Conservation (phyloP, 2,797 vertebrate genomes). For the Erpetoichthys calabaricus region DNA sequence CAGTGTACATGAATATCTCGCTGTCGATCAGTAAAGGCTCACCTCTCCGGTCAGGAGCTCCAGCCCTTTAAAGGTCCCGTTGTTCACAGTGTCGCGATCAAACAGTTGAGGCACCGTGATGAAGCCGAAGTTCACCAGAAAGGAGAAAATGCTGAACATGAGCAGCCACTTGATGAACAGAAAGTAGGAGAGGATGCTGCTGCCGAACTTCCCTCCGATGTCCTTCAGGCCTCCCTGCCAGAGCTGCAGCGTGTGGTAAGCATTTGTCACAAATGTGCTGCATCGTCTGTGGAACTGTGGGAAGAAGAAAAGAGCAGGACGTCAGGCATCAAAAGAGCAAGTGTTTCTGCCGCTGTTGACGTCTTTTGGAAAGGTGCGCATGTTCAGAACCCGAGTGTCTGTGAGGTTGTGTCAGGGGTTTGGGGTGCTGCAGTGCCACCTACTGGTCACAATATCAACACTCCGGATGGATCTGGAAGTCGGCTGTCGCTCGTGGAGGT, state of each 20-base stretch:
- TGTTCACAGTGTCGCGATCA: slow-evolving; percentile 25
- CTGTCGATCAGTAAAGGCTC: slow-evolving; percentile 30
- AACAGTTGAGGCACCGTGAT: slow-evolving; percentile 73
- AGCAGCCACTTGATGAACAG: slow-evolving; percentile 83
- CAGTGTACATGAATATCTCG: too few species aligned
- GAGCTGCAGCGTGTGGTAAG: slow-evolving; percentile 36
- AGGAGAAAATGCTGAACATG: slow-evolving; percentile 78
- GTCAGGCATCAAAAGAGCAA: background rate
- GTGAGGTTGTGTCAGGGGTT: too few species aligned
- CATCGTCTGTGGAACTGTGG: slow-evolving; percentile 55
- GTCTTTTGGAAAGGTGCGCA: too few species aligned
- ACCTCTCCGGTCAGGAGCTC: slow-evolving; percentile 82
- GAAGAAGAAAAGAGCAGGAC: background rate
- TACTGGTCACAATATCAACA: too few species aligned
- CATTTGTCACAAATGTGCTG: slow-evolving; percentile 36
- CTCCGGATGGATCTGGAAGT: too few species aligned
- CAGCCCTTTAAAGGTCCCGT: slow-evolving; percentile 60
- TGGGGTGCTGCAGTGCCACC: too few species aligned
- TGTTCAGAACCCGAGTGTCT: too few species aligned
- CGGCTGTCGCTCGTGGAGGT: too few species aligned
- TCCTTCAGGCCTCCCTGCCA: slow-evolving; percentile 75
- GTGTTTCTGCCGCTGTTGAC: too few species aligned
- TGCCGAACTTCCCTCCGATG: slow-evolving; percentile 77
- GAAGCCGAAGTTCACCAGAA: slow-evolving; percentile 84
- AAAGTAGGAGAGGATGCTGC: slow-evolving; percentile 83